A percentile compares a stretch with the other conserved stretches of the same genome.
phyloP scores from a whole-genome alignment of 1,140 invertebrate species.

The Akabosia matsudoensis region DNA sequence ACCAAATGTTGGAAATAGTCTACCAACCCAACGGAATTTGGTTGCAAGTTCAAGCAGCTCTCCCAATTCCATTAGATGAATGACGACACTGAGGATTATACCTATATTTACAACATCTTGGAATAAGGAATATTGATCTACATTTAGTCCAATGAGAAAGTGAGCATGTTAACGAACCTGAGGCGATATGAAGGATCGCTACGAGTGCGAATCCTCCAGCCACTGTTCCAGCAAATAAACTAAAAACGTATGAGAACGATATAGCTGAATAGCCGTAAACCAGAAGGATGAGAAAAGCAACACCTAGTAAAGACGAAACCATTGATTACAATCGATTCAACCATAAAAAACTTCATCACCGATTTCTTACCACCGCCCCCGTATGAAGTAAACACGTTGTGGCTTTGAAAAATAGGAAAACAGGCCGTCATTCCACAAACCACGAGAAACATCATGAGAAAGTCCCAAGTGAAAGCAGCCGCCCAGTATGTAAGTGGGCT shows the following conservation, averaged over 20 bases:
- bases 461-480: slow-evolving; percentile 43
- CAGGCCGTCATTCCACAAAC: slow-evolving; percentile 38
- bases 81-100: slow-evolving; percentile 40
- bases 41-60: background rate
- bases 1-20: slow-evolving; percentile 44
- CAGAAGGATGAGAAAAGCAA: slow-evolving; percentile 39
- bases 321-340: background rate
- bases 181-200: slow-evolving; percentile 37
- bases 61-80: slow-evolving; percentile 33
- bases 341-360: too few relatives aligned
- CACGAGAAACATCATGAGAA: slow-evolving; percentile 33
- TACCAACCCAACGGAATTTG: slow-evolving; percentile 21
- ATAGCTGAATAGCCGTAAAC: slow-evolving; percentile 43
- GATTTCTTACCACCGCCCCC: slow-evolving; percentile 34
- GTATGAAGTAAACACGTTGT: slow-evolving; percentile 40
- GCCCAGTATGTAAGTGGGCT: slow-evolving; percentile 67
- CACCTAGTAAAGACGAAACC: slow-evolving; percentile 28
- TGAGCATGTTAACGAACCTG: slow-evolving; percentile 30
- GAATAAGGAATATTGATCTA: too few relatives aligned
- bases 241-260: slow-evolving; percentile 43
- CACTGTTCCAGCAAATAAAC: slow-evolving; percentile 34
- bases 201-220: slow-evolving; percentile 44
- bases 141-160: too few relatives aligned
- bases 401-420: slow-evolving; percentile 43
- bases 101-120: slow-evolving; percentile 30